phyloP scores from a whole-genome alignment of 2,888 invertebrate genomes.

The Cataglyphis albicans region DNA sequence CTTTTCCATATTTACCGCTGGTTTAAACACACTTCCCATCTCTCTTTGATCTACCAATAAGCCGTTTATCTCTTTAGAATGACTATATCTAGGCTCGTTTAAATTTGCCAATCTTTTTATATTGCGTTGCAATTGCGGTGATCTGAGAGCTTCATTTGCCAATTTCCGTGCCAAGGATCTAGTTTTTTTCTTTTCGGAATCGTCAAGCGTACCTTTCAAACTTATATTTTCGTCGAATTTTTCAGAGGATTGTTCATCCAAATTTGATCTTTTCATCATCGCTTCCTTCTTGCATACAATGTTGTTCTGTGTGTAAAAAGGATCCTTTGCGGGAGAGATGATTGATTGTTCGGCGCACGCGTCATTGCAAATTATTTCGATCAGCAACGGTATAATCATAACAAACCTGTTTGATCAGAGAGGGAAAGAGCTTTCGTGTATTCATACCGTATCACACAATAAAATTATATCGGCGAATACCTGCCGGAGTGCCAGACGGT shows the following conservation, averaged over 20 bases:
- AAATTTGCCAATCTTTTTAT: conserved; percentile 72
- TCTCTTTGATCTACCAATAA: not conserved
- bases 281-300: not conserved
- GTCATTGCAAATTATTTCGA: conserved; percentile 69
- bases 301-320: not conserved
- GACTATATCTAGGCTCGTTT: conserved; percentile 20
- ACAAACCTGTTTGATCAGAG: conserved; percentile 66
- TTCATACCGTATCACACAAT: not conserved
- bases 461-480: conserved; percentile 22
- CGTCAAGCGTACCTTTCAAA: not conserved
- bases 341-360: conserved; percentile 52
- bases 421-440: not conserved
- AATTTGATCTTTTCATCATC: not conserved
- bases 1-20: conserved; percentile 10
- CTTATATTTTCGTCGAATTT: not conserved
- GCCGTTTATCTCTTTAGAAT: not conserved
- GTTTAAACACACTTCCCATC: not conserved
- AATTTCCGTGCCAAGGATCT: conserved; percentile 73
- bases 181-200: conserved; percentile 37
- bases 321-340: conserved; percentile 25
- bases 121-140: conserved; percentile 74
- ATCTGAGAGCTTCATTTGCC: conserved; percentile 74
- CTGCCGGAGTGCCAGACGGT: not conserved
- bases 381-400: conserved; percentile 75
- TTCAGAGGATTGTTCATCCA: not conserved